phyloP scores from a whole-genome alignment of 2,113 vertebrate genomes.

The Macquaria australasica region DNA sequence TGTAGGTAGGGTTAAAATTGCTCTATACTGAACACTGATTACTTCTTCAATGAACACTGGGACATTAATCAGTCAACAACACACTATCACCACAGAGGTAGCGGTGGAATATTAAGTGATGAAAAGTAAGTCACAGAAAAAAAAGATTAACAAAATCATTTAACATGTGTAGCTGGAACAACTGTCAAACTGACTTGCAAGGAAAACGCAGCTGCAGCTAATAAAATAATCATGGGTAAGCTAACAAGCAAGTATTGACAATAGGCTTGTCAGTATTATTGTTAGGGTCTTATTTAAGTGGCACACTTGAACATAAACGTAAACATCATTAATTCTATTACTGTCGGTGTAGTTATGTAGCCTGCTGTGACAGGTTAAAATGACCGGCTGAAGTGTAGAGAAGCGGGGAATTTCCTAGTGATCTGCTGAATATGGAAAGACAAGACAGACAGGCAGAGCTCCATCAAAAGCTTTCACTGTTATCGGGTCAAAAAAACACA shows the following conservation, averaged over 20 bases:
- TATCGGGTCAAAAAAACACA: neutral
- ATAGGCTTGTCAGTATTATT: neutral
- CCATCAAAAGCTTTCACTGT: neutral
- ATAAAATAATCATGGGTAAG: neutral
- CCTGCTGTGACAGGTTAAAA: neutral
- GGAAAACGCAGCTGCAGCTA: slow-evolving; percentile 5
- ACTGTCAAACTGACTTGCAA: neutral
- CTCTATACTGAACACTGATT: neutral
- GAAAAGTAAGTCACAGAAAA: neutral
- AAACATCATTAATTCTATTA: neutral
- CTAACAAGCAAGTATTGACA: neutral
- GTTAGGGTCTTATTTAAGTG: neutral
- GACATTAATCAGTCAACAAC: neutral
- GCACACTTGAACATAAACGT: neutral
- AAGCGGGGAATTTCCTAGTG: neutral
- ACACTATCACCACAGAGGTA: slow-evolving; percentile 1
- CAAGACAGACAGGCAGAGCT: neutral
- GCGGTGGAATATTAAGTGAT: neutral
- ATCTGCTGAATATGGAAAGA: neutral
- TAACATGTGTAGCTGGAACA: neutral
- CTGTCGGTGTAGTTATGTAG: neutral
- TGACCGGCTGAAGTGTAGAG: neutral
- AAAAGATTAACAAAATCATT: neutral
- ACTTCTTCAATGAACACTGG: neutral
- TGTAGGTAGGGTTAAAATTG: neutral